Evolutionary conservation across 2,888 invertebrate species (phyloP).

Genomic region (Corythucha ciliata): DNA sequence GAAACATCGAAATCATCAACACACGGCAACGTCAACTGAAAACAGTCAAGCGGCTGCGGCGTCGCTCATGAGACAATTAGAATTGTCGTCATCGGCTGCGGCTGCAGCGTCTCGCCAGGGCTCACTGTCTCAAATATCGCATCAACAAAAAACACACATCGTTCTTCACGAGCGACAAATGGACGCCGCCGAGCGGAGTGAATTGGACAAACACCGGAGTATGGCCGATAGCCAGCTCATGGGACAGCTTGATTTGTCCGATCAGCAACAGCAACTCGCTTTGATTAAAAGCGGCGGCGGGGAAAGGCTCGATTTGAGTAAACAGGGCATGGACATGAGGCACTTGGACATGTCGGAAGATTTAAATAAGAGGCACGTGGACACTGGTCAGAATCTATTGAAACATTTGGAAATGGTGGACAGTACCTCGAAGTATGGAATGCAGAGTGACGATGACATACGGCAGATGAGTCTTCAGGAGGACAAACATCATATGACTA

Average conservation of each 20-base stretch:
- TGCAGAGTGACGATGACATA: too few relatives aligned
- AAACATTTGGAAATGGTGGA: too few relatives aligned
- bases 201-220: slow-evolving; percentile 18
- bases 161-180: slow-evolving; percentile 21
- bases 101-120: slow-evolving; percentile 15
- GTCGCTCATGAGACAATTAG: slow-evolving; percentile 21
- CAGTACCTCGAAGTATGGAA: too few relatives aligned
- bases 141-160: slow-evolving; percentile 17
- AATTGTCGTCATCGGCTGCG: slow-evolving; percentile 7
- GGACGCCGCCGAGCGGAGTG: slow-evolving; percentile 15
- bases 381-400: background rate
- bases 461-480: too few relatives aligned
- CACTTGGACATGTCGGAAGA: slow-evolving; percentile 14
- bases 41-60: slow-evolving; percentile 19
- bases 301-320: too few relatives aligned
- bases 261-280: slow-evolving; percentile 14
- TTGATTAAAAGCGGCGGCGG: too few relatives aligned
- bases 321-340: slow-evolving; percentile 13
- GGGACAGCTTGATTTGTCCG: slow-evolving; percentile 17
- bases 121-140: slow-evolving; percentile 11
- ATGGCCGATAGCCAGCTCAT: slow-evolving; percentile 20
- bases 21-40: slow-evolving; percentile 6
- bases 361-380: slow-evolving; percentile 17
- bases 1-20: slow-evolving; percentile 42
- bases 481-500: slow-evolving; percentile 2